These are phyloP conservation scores for Drosophila imparisetae DNA, from an alignment of 2,888 invertebrate species.

Conservation along the genomic window DNA sequence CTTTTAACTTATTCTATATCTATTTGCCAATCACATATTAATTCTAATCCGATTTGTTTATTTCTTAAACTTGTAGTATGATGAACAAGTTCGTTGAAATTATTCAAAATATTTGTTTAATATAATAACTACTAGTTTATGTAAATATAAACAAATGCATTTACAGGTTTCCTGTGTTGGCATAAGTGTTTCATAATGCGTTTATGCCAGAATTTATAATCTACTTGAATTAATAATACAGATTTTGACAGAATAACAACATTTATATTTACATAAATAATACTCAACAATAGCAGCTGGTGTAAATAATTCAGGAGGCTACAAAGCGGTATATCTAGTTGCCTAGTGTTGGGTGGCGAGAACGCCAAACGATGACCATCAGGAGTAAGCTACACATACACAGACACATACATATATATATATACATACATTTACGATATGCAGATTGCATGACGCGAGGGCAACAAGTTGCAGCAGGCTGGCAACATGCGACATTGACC, in stretches of 20 bases:
- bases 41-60: not conserved
- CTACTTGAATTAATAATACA: not conserved
- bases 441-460: conserved; percentile 53
- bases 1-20: not conserved
- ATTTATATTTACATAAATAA: not conserved
- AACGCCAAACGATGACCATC: conserved; percentile 20
- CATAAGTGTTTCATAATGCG: not conserved
- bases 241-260: not conserved
- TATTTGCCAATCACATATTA: not conserved
- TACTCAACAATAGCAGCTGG: not conserved
- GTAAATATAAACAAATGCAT: not conserved
- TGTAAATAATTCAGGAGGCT: not conserved
- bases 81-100: not conserved
- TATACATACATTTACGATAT: conserved; percentile 4
- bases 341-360: conserved; percentile 27
- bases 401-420: not conserved
- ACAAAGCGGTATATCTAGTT: not conserved
- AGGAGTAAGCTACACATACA: conserved; percentile 4
- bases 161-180: not conserved
- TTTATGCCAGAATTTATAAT: not conserved
- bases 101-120: not conserved
- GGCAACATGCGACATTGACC: conserved; percentile 30
- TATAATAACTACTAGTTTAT: not conserved
- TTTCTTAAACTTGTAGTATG: not conserved
- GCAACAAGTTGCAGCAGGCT: conserved; percentile 53